A percentile compares a stretch with the other conserved stretches of the same genome.
These are phyloP conservation scores for Synergus japonicus DNA, from an alignment of 2,888 invertebrate genomes.

Conservation along the genomic window DNA sequence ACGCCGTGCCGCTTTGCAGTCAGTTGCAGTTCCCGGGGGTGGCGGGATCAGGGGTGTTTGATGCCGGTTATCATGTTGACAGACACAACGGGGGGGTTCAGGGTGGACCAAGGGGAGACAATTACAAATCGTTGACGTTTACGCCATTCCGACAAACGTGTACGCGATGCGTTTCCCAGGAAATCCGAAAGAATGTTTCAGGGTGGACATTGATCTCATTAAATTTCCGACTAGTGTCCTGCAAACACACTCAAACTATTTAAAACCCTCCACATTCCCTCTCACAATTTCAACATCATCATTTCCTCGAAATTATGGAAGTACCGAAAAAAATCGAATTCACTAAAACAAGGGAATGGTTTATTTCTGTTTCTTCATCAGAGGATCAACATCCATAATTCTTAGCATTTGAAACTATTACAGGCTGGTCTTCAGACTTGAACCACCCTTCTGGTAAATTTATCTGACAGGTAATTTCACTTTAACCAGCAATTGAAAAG, in stretches of 20 bases:
- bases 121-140: constrained; percentile 77
- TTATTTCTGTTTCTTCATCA: background rate
- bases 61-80: constrained; percentile 76
- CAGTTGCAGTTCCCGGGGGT: constrained; percentile 72
- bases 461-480: constrained; percentile 41
- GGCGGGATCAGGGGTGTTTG: constrained; percentile 70
- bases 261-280: background rate
- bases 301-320: background rate
- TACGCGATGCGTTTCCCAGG: constrained; percentile 52
- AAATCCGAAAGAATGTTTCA: constrained; percentile 24
- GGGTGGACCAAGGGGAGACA: constrained; percentile 69
- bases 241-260: background rate
- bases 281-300: background rate
- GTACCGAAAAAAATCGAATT: background rate
- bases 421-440: background rate
- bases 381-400: constrained; percentile 31
- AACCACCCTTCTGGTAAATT: constrained; percentile 39
- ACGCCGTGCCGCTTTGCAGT: constrained; percentile 70
- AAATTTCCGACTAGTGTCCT: background rate
- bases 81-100: constrained; percentile 70
- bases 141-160: constrained; percentile 61
- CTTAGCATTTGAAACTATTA: constrained; percentile 28
- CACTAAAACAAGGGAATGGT: background rate
- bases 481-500: constrained; percentile 38
- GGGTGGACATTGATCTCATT: constrained; percentile 31